Conservation (phyloP, 2,797 vertebrate genomes). For the Nannoperca australis region DNA sequence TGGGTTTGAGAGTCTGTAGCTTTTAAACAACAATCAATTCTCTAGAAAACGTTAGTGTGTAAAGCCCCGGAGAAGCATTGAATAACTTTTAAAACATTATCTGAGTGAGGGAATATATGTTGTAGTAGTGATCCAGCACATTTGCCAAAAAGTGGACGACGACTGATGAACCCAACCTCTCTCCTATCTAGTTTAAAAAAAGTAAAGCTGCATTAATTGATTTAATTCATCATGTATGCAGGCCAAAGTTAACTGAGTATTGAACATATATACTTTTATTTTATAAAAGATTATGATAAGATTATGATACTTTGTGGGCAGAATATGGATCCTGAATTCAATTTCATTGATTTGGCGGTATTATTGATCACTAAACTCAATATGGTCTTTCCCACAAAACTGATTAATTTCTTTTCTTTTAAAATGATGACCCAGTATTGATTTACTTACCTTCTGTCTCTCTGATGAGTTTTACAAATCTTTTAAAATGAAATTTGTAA, state of each 20-base stretch:
- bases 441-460: not conserved
- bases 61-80: too few relatives aligned
- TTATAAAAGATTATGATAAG: not conserved
- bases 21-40: not conserved
- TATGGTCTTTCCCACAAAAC: not conserved
- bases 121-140: not conserved
- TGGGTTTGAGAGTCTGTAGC: not conserved
- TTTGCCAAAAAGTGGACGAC: not conserved
- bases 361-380: not conserved
- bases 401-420: not conserved
- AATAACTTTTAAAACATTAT: not conserved
- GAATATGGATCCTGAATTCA: not conserved
- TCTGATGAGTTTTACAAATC: not conserved
- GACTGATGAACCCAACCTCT: not conserved
- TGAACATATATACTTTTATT: not conserved
- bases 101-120: not conserved
- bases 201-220: not conserved
- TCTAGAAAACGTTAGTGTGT: too few relatives aligned
- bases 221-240: not conserved
- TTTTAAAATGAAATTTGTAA: not conserved
- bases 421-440: not conserved
- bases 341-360: not conserved
- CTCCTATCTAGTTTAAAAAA: not conserved
- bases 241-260: not conserved
- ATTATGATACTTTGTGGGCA: not conserved